Evolutionary conservation across 2,797 vertebrate species (phyloP), one percentile per base, ranked within the genome.

Genomic region (Poeciliopsis turneri): DNA sequence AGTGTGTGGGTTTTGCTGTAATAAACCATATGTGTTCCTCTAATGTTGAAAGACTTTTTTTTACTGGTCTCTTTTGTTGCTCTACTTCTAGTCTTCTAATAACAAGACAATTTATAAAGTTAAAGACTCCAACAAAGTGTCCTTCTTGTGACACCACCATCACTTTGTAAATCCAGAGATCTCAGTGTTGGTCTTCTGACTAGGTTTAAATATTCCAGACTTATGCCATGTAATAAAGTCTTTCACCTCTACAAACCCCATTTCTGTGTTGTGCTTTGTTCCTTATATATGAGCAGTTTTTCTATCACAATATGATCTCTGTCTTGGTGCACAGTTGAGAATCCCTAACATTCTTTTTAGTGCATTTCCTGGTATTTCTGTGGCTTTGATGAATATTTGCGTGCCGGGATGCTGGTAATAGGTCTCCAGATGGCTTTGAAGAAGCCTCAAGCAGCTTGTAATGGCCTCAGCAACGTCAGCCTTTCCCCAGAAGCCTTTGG

Each of bases 361-460:
- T 28, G 41, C 3, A 28, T 28, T 45, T 45, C 13, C 68, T 70
- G 25, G 25, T 43, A 25, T 16, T 7, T 45, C 23, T 7, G 11
- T 45, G 39, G 39, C 39, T 70, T 70, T 70, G 23, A 70, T 28
- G 12, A 45, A 69, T 0, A 5, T 45, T 69, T 69, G 25, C 25
- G 2, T 70, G 68, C 41, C 2, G 13, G 41, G 25, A 15, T 70
- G 23, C 39, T 70, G 41, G 68, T 45, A 45, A 45, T 45, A 41
- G 41, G 41, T 70, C 68, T 70, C 39, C 41, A 28, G 68, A 70
- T 43, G 25, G 68, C 68, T 70, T 70, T 70, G 41, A 70, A 45
- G 43, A 70, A 28, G 39, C 41, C 20, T 11, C 36, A 2, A 68
- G 41, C 68, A 16, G 13, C 2, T 12, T 43, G 41, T 70, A 13